A percentile compares a stretch with the other conserved stretches of the same genome.
phyloP scores from a whole-genome alignment of 2,888 invertebrate genomes.

The Zaprionus obscuricornis region DNA sequence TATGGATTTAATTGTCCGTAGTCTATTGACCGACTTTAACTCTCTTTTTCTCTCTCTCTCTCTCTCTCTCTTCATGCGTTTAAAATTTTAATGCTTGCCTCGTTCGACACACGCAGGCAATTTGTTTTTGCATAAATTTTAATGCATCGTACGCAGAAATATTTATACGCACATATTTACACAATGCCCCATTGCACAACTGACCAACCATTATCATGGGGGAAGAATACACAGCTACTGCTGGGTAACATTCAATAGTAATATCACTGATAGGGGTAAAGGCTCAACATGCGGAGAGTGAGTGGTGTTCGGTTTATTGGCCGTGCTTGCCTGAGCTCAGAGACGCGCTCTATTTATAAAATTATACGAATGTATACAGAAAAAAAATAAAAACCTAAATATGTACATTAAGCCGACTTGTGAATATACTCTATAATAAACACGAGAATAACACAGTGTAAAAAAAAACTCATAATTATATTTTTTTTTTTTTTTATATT shows the following conservation, averaged over 20 bases:
- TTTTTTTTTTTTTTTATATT: not conserved
- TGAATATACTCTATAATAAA: too few relatives aligned
- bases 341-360: conserved; percentile 37
- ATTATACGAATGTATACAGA: conserved; percentile 33
- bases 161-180: conserved; percentile 68
- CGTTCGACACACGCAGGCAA: conserved; percentile 29
- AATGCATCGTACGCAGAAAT: conserved; percentile 68
- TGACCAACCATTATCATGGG: conserved; percentile 20
- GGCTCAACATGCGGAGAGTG: not conserved
- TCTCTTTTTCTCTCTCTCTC: too few relatives aligned
- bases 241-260: too few relatives aligned
- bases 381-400: too few relatives aligned
- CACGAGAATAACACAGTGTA: too few relatives aligned
- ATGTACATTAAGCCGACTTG: too few relatives aligned
- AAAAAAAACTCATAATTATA: too few relatives aligned
- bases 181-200: conserved; percentile 71
- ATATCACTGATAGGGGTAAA: not conserved
- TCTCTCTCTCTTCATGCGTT: not conserved
- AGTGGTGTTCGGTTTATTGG: conserved; percentile 37
- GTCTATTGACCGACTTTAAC: conserved; percentile 49
- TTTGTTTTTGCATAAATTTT: conserved; percentile 70
- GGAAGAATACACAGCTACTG: too few relatives aligned
- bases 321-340: conserved; percentile 40
- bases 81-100: conserved; percentile 35
- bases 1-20: conserved; percentile 49